Evolutionary conservation across 2,113 vertebrate genomes (phyloP).

Genomic region (Neoarius graeffei): DNA sequence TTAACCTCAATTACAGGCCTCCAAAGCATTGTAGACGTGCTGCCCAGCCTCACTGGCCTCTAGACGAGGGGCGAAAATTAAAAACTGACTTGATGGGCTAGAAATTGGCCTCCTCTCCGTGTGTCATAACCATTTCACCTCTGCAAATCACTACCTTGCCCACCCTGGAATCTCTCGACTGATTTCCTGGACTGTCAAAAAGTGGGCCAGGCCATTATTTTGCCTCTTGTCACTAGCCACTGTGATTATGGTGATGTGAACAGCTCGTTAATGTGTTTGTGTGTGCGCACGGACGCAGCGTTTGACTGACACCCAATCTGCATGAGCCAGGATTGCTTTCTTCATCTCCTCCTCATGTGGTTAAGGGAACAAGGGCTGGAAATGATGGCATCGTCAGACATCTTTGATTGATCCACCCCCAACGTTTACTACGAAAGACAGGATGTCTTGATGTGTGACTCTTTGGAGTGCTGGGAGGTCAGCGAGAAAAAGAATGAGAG

Average conservation of each 20-base stretch:
- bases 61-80: slow-evolving; percentile 62
- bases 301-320: slow-evolving; percentile 76
- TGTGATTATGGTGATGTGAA: slow-evolving; percentile 69
- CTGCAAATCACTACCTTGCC: slow-evolving; percentile 72
- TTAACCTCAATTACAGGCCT: slow-evolving; percentile 71
- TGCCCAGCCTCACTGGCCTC: slow-evolving; percentile 16
- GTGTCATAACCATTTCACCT: slow-evolving; percentile 66
- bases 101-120: slow-evolving; percentile 66
- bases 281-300: slow-evolving; percentile 54
- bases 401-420: slow-evolving; percentile 66
- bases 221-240: slow-evolving; percentile 66
- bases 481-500: background rate
- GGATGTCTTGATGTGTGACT: slow-evolving; percentile 26
- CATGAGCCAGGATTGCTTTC: slow-evolving; percentile 63
- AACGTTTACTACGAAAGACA: slow-evolving; percentile 16
- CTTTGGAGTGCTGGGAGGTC: background rate
- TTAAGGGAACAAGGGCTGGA: slow-evolving; percentile 53
- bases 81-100: slow-evolving; percentile 67
- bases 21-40: slow-evolving; percentile 38
- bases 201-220: slow-evolving; percentile 61
- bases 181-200: slow-evolving; percentile 71
- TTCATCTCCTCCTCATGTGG: slow-evolving; percentile 44
- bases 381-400: slow-evolving; percentile 67
- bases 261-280: slow-evolving; percentile 73
- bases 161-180: slow-evolving; percentile 57